Percentiles rank a stretch among this genome's conserved stretches.
These are phyloP conservation scores for Xestia c-nigrum DNA, from an alignment of 2,888 invertebrate species.

Conservation along the genomic window DNA sequence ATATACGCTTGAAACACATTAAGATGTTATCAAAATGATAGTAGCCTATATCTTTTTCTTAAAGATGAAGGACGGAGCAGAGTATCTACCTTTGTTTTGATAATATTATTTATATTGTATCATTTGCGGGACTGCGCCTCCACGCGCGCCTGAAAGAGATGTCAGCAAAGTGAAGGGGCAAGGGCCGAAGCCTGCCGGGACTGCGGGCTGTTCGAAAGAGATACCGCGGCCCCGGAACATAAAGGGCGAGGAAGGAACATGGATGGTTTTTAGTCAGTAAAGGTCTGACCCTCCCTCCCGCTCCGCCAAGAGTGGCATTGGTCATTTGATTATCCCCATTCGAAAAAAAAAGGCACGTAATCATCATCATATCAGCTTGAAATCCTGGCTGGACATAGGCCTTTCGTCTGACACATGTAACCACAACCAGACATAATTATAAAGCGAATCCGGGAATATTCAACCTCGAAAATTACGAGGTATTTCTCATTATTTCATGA, in stretches of 20 bases:
- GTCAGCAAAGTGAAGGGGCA: too few species aligned
- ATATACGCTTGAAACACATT: slow-evolving; percentile 6
- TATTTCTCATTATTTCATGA: slow-evolving; percentile 14
- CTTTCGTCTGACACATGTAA: not conserved
- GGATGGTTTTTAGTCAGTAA: too few species aligned
- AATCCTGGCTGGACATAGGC: not conserved
- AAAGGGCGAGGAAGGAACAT: too few species aligned
- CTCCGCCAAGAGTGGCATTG: too few species aligned
- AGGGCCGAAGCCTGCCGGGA: too few species aligned
- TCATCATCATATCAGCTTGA: not conserved
- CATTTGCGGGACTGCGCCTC: not conserved
- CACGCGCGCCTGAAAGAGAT: too few species aligned
- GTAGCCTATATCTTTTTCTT: not conserved
- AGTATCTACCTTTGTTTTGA: not conserved
- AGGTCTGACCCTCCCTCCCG: too few species aligned
- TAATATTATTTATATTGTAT: not conserved
- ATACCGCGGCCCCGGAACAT: too few species aligned
- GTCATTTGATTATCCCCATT: too few species aligned
- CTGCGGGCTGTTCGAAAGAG: too few species aligned
- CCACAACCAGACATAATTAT: not conserved
- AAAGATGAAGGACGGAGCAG: not conserved
- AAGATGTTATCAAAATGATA: slow-evolving; percentile 27
- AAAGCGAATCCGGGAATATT: not conserved
- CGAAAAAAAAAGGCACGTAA: not conserved
- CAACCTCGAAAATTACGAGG: not conserved